Conservation (phyloP, 2,888 invertebrate species). For the Metopia argyrocephala region DNA sequence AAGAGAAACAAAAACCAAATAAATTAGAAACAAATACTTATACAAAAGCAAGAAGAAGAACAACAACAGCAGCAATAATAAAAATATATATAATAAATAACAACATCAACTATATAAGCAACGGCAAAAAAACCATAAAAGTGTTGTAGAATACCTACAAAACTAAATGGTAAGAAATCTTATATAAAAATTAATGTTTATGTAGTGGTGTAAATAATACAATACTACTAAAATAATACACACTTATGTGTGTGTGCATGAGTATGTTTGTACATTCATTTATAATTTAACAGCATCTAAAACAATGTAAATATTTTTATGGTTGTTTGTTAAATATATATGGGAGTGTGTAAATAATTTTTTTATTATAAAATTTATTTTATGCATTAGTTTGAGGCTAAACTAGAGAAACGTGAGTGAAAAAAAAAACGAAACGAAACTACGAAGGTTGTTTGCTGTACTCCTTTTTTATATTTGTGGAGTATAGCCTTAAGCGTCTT, state of each 20-base stretch:
- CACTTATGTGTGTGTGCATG: too few relatives aligned
- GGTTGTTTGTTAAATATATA: slow-evolving; percentile 21
- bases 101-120: slow-evolving; percentile 21
- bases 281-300: not conserved
- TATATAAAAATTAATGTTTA: not conserved
- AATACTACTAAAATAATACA: too few relatives aligned
- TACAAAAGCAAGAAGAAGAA: slow-evolving; percentile 4
- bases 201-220: slow-evolving; percentile 7
- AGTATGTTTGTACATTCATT: too few relatives aligned
- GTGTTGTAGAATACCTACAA: slow-evolving; percentile 4
- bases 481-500: too few relatives aligned
- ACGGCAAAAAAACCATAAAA: not conserved
- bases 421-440: too few relatives aligned
- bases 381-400: too few relatives aligned
- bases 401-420: too few relatives aligned
- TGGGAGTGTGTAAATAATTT: not conserved
- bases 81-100: slow-evolving; percentile 43
- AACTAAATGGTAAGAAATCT: not conserved
- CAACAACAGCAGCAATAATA: slow-evolving; percentile 13
- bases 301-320: slow-evolving; percentile 25
- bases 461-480: too few relatives aligned
- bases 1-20: slow-evolving; percentile 21
- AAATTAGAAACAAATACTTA: slow-evolving; percentile 39
- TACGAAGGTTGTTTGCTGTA: too few relatives aligned
- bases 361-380: not conserved